Conservation (phyloP, 2,888 invertebrate species). For the Metopia argyrocephala region DNA sequence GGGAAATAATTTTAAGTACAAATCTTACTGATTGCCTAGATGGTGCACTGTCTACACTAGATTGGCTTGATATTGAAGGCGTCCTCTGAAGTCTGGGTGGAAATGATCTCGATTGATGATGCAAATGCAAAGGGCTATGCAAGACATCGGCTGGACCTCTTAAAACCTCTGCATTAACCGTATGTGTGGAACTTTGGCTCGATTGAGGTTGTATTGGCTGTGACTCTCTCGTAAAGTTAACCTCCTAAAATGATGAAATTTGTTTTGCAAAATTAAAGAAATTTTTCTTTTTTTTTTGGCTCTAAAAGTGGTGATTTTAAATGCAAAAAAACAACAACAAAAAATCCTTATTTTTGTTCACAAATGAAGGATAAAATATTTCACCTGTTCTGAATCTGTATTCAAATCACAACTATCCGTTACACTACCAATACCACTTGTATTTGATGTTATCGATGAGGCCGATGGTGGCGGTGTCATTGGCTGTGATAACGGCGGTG, state of each 20-base stretch:
- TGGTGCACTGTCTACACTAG: conserved; percentile 88
- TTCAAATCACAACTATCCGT: conserved; percentile 77
- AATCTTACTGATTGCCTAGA: conserved; percentile 80
- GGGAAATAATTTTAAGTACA: background rate
- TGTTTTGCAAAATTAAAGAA: too few relatives aligned
- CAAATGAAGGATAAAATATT: conserved; percentile 4
- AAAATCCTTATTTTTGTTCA: background rate
- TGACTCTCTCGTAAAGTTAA: conserved; percentile 83
- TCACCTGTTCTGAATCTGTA: conserved; percentile 75
- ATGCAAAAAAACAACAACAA: too few relatives aligned
- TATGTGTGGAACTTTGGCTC: conserved; percentile 76
- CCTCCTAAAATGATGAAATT: conserved; percentile 82
- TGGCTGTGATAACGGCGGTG: conserved; percentile 67
- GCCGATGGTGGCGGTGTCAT: conserved; percentile 78
- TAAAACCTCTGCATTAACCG: conserved; percentile 75
- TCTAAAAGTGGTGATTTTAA: too few relatives aligned
- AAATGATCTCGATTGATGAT: conserved; percentile 85
- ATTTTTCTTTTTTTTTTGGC: too few relatives aligned
- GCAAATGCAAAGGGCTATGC: conserved; percentile 81
- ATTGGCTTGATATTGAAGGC: conserved; percentile 90
- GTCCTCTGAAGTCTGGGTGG: conserved; percentile 86
- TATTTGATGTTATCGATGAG: conserved; percentile 77
- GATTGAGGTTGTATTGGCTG: conserved; percentile 82
- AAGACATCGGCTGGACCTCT: conserved; percentile 80
- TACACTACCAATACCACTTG: conserved; percentile 76